Evolutionary conservation across 35 echinoderm and acorn worm genomes (phyloP), one percentile per base, ranked within the genome.

Genomic region (Strongylocentrotus purpuratus): DNA sequence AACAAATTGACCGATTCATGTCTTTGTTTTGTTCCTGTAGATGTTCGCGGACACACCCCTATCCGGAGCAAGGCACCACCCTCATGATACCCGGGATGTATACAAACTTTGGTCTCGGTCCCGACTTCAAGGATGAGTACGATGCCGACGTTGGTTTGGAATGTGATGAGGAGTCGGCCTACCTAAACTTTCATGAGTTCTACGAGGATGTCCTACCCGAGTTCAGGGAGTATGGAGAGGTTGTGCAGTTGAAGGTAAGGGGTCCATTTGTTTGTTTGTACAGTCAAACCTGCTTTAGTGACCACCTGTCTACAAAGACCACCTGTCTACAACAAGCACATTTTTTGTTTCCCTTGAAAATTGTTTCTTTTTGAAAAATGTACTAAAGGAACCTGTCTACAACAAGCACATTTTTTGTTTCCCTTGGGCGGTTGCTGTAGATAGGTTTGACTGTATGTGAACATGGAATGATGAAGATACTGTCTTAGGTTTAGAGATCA

Each of bases 131-230:
- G 55, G 98, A 99, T 93, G 98, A 99, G 46, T 98, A 98, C 48
- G 97, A 99, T 58, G 94, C 98, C 2, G 98, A 99, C 70, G 97
- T 99, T 45, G 94, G 96, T 71, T 59, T 99, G 96, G 98, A 99
- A 59, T 99, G 96, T 88, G 98, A 99, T 85, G 96, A 99, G 25
- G 95, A 95, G 7, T 95, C 95, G 1, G 97, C 98, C 8, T 96
- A 98, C 61, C 7, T 92, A 32, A 96, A 97, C 88, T 99, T 99
- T 50, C 7, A 91, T 9, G 96, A 98, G 65, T 99, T 99, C 47
- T 98, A 99, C 31, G 95, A 95, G 71, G 98, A 99, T 90, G 96
- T 97, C 28, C 71, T 99, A 31, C 97, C 96, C 0, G 98, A 99
- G 60, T 98, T 99, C 86, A 95, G 94, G 33, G 96, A 97, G 59